Percentiles rank a stretch among this genome's conserved stretches.
These are phyloP conservation scores for Palythoa heliodiscus DNA, from an alignment of 92 coral and sea anemone genomes.

Conservation along the genomic window DNA sequence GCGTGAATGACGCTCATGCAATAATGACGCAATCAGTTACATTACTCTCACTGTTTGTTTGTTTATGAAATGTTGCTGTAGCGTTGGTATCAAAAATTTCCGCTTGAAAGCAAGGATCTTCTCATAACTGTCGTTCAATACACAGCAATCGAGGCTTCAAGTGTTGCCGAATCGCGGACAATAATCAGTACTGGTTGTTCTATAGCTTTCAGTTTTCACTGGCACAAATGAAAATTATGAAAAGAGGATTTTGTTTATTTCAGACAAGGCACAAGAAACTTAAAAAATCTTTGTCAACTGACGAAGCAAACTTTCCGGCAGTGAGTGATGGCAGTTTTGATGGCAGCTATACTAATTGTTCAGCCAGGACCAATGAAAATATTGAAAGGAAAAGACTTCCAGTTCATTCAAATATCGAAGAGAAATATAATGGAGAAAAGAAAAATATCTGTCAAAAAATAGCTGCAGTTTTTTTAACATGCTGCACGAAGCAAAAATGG, in stretches of 20 bases:
- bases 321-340: neutral
- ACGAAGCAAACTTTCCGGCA: conserved; percentile 2
- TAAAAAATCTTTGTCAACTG: neutral
- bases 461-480: neutral
- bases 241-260: neutral
- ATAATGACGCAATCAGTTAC: no score
- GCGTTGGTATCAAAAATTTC: no score
- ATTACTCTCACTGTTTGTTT: no score
- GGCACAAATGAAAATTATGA: no score
- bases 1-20: no score
- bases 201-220: no score
- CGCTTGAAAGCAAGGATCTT: no score
- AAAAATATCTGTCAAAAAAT: neutral
- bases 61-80: no score
- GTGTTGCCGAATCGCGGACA: no score
- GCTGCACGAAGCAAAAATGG: neutral
- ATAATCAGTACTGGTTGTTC: no score
- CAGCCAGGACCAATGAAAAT: neutral
- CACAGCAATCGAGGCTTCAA: no score
- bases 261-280: neutral
- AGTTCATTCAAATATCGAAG: neutral
- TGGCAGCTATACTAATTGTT: neutral
- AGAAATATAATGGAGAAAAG: neutral
- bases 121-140: no score
- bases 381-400: neutral